Evolutionary conservation across 2,113 vertebrate genomes (phyloP), one percentile per base, ranked within the genome.

Genomic region (Telmatochromis brichardi): DNA sequence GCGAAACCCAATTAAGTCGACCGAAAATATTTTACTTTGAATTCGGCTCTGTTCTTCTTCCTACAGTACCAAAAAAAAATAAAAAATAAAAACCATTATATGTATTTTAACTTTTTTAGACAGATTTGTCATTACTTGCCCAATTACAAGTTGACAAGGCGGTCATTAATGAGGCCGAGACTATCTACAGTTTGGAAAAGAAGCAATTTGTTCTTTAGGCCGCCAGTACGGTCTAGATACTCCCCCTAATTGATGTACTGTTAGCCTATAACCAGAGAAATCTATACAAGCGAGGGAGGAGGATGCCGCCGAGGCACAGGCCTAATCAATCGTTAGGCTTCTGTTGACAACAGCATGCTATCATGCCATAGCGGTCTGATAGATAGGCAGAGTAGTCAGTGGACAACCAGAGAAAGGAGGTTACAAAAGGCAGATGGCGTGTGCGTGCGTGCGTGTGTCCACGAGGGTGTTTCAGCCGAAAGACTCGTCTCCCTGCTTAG

Each of bases 161-260:
- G 45, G 92, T 88, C 94, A 88, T 91, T 93, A 94, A 94, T 94
- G 92, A 95, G 93, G 83, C 87, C 19, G 51, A 82, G 88, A 90
- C 86, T 89, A 86, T 90, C 88, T 81, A 68, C 90, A 90, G 90
- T 90, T 93, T 88, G 87, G 87, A 90, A 84, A 92, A 86, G 88
- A 95, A 76, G 92, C 92, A 89, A 96, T 96, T 95, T 96, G 90
- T 96, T 92, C 89, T 92, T 94, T 55, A 40, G 92, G 89, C 88
- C 86, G 23, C 92, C 94, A 85, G 90, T 90, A 92, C 87, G 87
- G 94, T 92, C 85, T 84, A 84, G 94, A 92, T 94, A 92, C 94
- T 94, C 94, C 94, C 90, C 93, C 80, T 93, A 96, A 96, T 96
- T 95, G 94, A 96, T 96, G 92, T 92, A 91, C 86, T 87, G 92